phyloP scores from a whole-genome alignment of 2,113 vertebrate genomes.

The Ammodytes dubius region DNA sequence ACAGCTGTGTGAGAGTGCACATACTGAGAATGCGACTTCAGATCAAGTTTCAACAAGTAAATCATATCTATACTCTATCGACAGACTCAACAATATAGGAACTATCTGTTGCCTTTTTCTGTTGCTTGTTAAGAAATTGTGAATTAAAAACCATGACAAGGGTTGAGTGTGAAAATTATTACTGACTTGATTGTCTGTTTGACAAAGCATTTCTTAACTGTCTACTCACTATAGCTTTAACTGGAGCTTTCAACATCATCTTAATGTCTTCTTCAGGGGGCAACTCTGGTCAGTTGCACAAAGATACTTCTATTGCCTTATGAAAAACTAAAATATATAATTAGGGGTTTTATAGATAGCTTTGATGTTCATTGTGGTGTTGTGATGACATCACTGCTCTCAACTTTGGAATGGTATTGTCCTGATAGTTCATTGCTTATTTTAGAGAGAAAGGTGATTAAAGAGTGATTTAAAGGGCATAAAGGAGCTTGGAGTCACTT shows the following conservation, averaged over 20 bases:
- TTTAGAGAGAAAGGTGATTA: background rate
- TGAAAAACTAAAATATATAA: background rate
- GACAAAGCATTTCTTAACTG: background rate
- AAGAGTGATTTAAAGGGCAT: background rate
- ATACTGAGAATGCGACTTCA: constrained; percentile 2
- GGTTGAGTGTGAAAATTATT: background rate
- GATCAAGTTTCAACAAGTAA: background rate
- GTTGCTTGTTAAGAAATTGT: constrained; percentile 37
- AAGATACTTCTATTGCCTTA: background rate
- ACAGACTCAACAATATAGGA: constrained; percentile 41
- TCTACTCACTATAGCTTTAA: background rate
- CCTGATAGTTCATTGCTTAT: background rate
- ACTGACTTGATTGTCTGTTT: background rate
- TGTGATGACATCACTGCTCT: background rate
- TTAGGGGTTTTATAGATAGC: background rate
- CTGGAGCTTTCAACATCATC: background rate
- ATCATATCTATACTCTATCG: constrained; percentile 5
- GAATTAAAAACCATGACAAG: constrained; percentile 56
- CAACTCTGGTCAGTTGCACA: background rate
- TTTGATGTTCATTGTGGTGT: background rate
- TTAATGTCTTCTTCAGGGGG: background rate
- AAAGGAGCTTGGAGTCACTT: background rate
- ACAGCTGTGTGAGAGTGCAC: constrained; percentile 14
- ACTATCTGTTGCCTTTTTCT: constrained; percentile 14
- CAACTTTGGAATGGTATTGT: background rate